Conservation (phyloP, 2,888 invertebrate species). For the Muscina levida region DNA sequence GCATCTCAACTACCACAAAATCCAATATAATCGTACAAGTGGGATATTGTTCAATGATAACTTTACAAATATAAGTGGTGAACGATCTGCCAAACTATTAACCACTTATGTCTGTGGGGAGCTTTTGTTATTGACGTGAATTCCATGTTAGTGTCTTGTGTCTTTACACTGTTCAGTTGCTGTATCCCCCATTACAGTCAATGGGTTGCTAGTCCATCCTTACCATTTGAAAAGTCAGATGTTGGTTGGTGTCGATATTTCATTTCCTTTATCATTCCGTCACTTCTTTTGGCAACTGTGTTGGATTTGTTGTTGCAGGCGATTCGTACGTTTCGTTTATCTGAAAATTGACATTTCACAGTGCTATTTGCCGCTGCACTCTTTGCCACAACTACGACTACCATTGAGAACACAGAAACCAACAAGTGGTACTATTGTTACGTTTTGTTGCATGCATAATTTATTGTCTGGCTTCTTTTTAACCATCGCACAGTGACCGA, state of each 20-base stretch:
- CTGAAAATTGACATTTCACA: constrained; percentile 31
- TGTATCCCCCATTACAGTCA: not conserved
- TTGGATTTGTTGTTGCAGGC: not conserved
- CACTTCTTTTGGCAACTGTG: not conserved
- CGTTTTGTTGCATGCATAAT: constrained; percentile 35
- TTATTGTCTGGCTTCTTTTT: not conserved
- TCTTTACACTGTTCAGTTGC: not conserved
- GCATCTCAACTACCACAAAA: no score
- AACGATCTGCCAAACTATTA: constrained; percentile 43
- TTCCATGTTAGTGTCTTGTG: constrained; percentile 11
- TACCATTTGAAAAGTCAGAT: no score
- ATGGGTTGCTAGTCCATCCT: not conserved
- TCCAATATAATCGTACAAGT: no score
- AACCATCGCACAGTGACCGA: no score
- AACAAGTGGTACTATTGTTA: constrained; percentile 35
- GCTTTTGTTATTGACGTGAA: constrained; percentile 9
- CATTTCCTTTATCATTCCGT: constrained; percentile 5
- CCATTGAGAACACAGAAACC: not conserved
- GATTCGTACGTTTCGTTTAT: constrained; percentile 3
- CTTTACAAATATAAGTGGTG: no score
- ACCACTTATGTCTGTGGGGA: constrained; percentile 27
- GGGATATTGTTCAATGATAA: no score
- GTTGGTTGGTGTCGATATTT: constrained; percentile 10
- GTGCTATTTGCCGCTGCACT: not conserved
- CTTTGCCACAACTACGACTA: not conserved